phyloP scores from a whole-genome alignment of 1,140 invertebrate species.

The Eupeodes corollae region DNA sequence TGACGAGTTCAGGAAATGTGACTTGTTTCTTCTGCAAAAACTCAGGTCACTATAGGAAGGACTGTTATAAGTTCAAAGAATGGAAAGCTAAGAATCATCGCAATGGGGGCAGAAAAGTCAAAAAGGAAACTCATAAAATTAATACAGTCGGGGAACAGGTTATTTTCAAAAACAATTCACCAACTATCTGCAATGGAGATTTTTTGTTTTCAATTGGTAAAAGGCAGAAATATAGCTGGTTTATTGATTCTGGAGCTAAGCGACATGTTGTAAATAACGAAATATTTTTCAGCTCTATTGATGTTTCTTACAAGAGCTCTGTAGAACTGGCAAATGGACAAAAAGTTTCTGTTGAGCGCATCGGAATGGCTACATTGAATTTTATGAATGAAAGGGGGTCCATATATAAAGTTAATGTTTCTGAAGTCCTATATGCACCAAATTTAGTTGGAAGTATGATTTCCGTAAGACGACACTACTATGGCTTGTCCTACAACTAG shows the following conservation, averaged over 20 bases:
- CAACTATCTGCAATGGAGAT: neutral
- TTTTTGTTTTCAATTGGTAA: neutral
- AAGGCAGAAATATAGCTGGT: neutral
- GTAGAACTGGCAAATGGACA: neutral
- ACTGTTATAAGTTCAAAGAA: neutral
- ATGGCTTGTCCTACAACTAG: no score
- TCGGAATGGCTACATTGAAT: neutral
- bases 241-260: neutral
- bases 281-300: neutral
- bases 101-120: neutral
- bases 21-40: neutral
- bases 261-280: neutral
- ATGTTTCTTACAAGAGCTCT: neutral
- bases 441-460: neutral
- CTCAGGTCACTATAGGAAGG: neutral
- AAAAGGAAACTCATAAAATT: no score
- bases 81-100: neutral
- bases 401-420: neutral
- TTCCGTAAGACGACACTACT: neutral
- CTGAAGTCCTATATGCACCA: slow-evolving; percentile 1
- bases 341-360: no score
- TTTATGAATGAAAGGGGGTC: neutral
- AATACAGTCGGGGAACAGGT: neutral
- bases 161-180: neutral
- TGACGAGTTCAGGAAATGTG: neutral